Conservation (phyloP, 2,888 invertebrate species). For the Oasisia sp. region DNA sequence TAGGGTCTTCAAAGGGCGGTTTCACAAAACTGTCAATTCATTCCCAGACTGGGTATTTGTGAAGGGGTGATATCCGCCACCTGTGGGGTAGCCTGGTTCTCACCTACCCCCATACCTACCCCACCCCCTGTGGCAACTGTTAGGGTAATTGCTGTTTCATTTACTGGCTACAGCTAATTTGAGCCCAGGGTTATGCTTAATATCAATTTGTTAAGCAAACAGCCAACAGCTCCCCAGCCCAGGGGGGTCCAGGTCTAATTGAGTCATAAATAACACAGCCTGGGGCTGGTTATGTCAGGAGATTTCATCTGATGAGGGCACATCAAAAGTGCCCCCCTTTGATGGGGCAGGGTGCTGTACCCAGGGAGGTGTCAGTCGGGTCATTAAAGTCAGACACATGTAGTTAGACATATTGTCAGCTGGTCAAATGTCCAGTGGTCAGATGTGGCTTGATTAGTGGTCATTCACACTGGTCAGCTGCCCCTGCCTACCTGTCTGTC, state of each 20-base stretch:
- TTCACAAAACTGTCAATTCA: background rate
- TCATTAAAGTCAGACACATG: background rate
- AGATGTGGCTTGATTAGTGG: background rate
- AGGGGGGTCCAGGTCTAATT: background rate
- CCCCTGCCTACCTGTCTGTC: too few relatives aligned
- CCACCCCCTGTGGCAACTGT: background rate
- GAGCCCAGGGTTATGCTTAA: conserved; percentile 13
- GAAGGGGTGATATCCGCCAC: background rate
- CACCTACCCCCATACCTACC: too few relatives aligned
- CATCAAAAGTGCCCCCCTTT: background rate
- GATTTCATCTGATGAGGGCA: background rate
- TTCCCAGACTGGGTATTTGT: background rate
- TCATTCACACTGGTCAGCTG: background rate
- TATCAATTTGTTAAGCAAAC: conserved; percentile 17
- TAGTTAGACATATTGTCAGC: background rate
- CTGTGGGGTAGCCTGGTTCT: background rate
- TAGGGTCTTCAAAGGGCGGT: background rate
- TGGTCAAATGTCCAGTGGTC: background rate
- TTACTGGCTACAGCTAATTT: background rate
- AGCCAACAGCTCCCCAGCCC: background rate
- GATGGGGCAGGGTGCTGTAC: conserved; percentile 5
- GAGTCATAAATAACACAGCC: background rate
- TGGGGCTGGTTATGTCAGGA: background rate
- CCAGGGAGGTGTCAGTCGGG: background rate
- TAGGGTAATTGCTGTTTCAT: conserved; percentile 17